phyloP scores from a whole-genome alignment of 2,113 vertebrate species.

The Potamarius usumacintae region DNA sequence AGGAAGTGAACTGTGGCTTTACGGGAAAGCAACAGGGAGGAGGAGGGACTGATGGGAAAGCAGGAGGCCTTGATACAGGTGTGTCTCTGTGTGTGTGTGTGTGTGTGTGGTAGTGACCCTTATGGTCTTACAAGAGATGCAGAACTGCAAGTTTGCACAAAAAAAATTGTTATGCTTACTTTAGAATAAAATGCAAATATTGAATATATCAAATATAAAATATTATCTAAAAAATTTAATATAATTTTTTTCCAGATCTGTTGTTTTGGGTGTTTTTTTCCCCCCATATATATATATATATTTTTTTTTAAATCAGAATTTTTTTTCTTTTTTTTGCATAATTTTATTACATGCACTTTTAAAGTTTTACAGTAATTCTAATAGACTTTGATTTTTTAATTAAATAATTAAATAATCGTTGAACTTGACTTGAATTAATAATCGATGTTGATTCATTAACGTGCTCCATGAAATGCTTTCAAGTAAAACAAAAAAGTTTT shows the following conservation, averaged over 20 bases:
- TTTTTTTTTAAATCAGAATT: neutral
- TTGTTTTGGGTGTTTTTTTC: neutral
- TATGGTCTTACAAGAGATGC: neutral
- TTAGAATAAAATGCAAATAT: neutral
- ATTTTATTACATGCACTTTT: neutral
- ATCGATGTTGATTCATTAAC: neutral
- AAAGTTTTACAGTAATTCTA: neutral
- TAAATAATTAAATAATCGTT: neutral
- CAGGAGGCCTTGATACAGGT: conserved; percentile 41
- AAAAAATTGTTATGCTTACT: neutral
- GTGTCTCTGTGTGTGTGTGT: conserved; percentile 18
- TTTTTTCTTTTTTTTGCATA: neutral
- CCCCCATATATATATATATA: too few relatives aligned
- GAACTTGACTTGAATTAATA: neutral
- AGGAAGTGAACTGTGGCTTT: conserved; percentile 55
- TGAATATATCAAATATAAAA: neutral
- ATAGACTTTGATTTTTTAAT: neutral
- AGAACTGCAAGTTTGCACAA: neutral
- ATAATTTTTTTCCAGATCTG: neutral
- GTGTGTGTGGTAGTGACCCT: conserved; percentile 2
- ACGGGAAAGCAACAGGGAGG: conserved; percentile 53
- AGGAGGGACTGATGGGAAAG: conserved; percentile 56
- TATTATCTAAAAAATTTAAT: neutral
- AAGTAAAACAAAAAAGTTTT: neutral
- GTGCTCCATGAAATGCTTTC: neutral